These are phyloP conservation scores for Rhysida immarginata DNA, from an alignment of 1,140 invertebrate genomes.

Conservation along the genomic window DNA sequence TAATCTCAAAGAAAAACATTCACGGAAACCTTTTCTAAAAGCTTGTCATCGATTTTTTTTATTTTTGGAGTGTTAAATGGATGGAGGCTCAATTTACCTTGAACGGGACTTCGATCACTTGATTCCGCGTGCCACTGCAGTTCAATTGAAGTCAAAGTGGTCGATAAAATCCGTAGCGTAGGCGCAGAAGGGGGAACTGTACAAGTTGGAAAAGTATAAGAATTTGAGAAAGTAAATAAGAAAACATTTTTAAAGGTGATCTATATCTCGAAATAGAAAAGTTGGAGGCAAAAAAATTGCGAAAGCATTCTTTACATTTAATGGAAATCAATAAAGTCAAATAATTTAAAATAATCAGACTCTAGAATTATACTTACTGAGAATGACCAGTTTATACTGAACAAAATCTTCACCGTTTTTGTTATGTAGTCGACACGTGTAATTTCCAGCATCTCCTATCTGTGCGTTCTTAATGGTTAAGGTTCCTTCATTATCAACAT, in stretches of 20 bases:
- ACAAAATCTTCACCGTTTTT: not conserved
- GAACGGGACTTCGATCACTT: not conserved
- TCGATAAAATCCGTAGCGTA: not conserved
- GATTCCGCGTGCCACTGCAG: not conserved
- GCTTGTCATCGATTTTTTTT: too few species aligned
- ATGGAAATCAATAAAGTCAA: too few species aligned
- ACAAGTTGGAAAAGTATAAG: too few species aligned
- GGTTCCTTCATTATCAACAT: constrained; percentile 2
- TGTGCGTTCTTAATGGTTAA: not conserved
- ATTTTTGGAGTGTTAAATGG: too few species aligned
- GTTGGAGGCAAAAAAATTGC: too few species aligned
- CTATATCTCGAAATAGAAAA: too few species aligned
- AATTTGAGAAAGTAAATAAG: not conserved
- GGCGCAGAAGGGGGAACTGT: not conserved
- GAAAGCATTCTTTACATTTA: too few species aligned
- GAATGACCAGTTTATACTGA: constrained; percentile 1
- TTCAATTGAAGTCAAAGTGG: not conserved
- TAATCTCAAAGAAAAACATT: too few species aligned
- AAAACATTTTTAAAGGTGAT: not conserved
- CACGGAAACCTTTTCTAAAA: too few species aligned
- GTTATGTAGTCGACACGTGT: not conserved
- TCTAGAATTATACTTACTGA: too few species aligned
- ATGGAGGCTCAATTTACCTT: too few species aligned
- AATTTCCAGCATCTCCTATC: constrained; percentile 4
- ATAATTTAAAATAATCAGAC: too few species aligned